These are phyloP conservation scores for Coregonus sp. DNA, from an alignment of 2,797 vertebrate genomes.

Conservation along the genomic window DNA sequence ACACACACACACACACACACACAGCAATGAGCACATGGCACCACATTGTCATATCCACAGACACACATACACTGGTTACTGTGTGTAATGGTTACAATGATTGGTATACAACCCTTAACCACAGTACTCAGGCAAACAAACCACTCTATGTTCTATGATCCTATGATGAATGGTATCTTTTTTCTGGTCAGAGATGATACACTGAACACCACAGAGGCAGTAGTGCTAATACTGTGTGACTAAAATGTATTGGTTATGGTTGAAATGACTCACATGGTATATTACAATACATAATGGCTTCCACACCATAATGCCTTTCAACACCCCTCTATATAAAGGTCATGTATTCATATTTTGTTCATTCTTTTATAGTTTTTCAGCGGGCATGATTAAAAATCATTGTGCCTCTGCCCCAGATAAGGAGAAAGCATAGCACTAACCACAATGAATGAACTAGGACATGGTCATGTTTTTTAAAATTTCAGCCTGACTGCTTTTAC, in stretches of 20 bases:
- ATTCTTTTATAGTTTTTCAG: constrained; percentile 17
- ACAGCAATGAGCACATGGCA: neutral
- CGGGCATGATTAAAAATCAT: neutral
- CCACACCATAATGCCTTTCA: constrained; percentile 9
- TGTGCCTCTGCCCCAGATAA: constrained; percentile 26
- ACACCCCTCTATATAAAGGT: constrained; percentile 26
- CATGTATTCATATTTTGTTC: constrained; percentile 49
- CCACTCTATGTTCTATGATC: neutral
- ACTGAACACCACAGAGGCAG: neutral
- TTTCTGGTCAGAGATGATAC: neutral
- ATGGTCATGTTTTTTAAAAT: neutral
- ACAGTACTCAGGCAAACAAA: neutral
- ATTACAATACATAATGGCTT: too few species aligned
- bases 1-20: neutral
- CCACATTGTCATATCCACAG: neutral
- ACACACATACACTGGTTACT: neutral
- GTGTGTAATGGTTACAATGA: neutral
- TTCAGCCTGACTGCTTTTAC: neutral
- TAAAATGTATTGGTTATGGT: too few species aligned
- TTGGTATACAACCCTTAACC: neutral
- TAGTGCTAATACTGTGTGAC: too few species aligned
- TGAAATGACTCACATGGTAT: constrained; percentile 21
- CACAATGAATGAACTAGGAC: constrained; percentile 11
- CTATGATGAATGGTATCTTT: neutral
- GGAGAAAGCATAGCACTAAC: neutral